Base-by-base conservation (phyloP, 2,797 vertebrate species). In the Parauchenoglanis ngamensis region DNA sequence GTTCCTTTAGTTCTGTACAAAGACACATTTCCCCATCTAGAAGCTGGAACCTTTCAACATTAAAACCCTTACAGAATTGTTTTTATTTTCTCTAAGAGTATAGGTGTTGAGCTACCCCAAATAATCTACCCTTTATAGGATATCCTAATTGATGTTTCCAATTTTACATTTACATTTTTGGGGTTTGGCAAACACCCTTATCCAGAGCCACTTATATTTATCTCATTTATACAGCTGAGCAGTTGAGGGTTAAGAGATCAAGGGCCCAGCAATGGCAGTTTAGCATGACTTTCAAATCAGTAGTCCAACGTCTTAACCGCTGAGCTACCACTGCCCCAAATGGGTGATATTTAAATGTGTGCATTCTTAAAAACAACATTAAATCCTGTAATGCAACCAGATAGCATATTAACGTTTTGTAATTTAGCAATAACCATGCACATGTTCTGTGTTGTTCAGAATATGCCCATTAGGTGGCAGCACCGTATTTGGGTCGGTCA, bases 381-480 rank as follows among this genome's bases (percentile, higher is more conserved):
- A 31, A 77, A 56, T 31, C 44, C 12, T 7, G 35, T 21, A 63
- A 44, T 80, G 21, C 57, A 61, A n/a, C 52, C 21, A 61, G 40
- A 61, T 40, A 5, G 4, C 56, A 40, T 59, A 61, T 44, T 82
- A 49, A 19, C 57, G 23, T 46, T 46, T 65, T 82, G 59, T 46
- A 5, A 82, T 10, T 46, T n/a, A 17, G 4, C 23, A 25, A 3
- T 15, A 46, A n/a, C 4, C 3, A n/a, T 0, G 21, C 46, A 25
- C 19, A 1, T 56, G 13, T 17, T 56, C 13, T 56, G 54, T 81
- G 25, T 52, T 49, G 13, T 82, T 67, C 15, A 11, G 7, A 52
- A 67, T 67, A 52, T 28, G 7, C 52, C 80, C 80, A 83, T 3
- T 49, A 83, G 61, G 44, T 52, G 61, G 63, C 44, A 83, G 80